Percentiles rank a stretch among this genome's conserved stretches.
phyloP scores from a whole-genome alignment of 2,113 vertebrate species.

The Saimiri boliviensis region DNA sequence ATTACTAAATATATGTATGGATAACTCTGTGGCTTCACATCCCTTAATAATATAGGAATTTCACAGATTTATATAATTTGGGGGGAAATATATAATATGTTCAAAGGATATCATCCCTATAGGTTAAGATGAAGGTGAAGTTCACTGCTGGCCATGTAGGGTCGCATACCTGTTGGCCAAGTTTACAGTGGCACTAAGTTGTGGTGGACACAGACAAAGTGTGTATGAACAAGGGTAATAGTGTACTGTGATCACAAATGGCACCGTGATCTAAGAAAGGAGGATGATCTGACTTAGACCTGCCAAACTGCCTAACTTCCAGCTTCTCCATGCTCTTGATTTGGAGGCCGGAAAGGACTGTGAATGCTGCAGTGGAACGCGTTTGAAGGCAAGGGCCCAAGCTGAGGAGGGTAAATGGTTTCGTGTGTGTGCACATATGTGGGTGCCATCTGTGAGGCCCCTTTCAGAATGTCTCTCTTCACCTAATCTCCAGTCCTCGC shows the following conservation, averaged over 20 bases:
- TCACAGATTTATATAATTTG: neutral
- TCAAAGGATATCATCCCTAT: neutral
- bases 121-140: neutral
- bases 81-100: neutral
- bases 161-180: neutral
- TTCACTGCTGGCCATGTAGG: neutral
- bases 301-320: neutral
- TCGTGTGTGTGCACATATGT: accelerated
- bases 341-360: neutral
- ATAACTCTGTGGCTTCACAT: neutral
- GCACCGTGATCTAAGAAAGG: neutral
- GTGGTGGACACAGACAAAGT: accelerated
- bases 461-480: neutral
- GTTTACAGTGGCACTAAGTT: neutral
- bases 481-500: neutral
- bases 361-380: neutral
- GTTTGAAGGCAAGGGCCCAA: neutral
- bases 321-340: neutral
- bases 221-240: neutral
- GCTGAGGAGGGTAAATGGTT: neutral
- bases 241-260: neutral
- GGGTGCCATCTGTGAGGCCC: accelerated
- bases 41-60: neutral
- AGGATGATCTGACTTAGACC: neutral
- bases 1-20: neutral